Evolutionary conservation across 35 echinoderm and acorn worm genomes (phyloP).

Genomic region (Ophioderma brevispina): DNA sequence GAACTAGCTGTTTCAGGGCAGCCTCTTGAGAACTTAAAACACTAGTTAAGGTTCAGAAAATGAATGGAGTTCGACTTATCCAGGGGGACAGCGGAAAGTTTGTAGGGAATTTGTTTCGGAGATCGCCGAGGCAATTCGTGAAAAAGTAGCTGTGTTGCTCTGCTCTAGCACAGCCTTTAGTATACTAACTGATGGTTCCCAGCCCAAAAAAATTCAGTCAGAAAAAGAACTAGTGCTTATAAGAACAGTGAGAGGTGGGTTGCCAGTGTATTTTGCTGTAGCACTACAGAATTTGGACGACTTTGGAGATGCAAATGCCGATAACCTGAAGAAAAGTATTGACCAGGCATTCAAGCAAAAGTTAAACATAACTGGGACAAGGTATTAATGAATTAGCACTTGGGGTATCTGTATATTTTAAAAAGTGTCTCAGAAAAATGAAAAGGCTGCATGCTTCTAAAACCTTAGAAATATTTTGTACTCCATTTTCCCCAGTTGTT

Average conservation of each 20-base stretch:
- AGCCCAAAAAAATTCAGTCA: slow-evolving; percentile 56
- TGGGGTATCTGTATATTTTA: too few species aligned
- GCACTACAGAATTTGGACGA: slow-evolving; percentile 70
- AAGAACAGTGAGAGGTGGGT: slow-evolving; percentile 29
- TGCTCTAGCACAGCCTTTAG: slow-evolving; percentile 44
- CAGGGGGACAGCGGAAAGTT: slow-evolving; percentile 26
- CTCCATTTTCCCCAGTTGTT: too few species aligned
- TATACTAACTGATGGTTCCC: slow-evolving; percentile 55
- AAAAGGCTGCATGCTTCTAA: too few species aligned
- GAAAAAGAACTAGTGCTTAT: slow-evolving; percentile 54
- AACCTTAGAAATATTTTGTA: too few species aligned
- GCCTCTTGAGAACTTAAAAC: slow-evolving; percentile 52
- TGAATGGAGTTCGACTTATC: slow-evolving; percentile 32
- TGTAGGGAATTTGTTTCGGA: slow-evolving; percentile 47
- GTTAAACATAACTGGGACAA: background rate
- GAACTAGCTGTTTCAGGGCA: slow-evolving; percentile 34
- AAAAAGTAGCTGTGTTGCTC: slow-evolving; percentile 22
- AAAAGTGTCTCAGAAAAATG: too few species aligned
- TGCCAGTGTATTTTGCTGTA: slow-evolving; percentile 39
- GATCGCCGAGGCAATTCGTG: slow-evolving; percentile 53
- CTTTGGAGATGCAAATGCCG: slow-evolving; percentile 65
- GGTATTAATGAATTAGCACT: too few species aligned
- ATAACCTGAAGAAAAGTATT: slow-evolving; percentile 49
- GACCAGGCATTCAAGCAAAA: slow-evolving; percentile 30
- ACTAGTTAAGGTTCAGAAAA: slow-evolving; percentile 42